phyloP scores from a whole-genome alignment of 2,797 vertebrate genomes.

The Florisuga fusca region DNA sequence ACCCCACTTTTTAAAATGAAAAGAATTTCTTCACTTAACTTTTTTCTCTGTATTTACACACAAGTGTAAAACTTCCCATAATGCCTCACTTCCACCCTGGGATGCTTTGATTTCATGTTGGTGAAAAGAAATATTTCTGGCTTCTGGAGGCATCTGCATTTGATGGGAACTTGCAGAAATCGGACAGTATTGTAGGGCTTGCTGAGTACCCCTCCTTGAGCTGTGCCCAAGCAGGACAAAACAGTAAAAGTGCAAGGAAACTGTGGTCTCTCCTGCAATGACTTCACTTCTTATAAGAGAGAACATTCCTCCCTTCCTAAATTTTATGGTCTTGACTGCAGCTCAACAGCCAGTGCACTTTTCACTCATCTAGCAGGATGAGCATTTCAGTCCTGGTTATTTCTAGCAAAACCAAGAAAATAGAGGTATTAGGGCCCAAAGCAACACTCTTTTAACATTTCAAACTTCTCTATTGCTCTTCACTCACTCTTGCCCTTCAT shows the following conservation, averaged over 20 bases:
- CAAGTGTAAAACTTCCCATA: neutral
- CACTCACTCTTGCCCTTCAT: neutral
- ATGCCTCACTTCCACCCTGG: neutral
- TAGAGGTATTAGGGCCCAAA: neutral
- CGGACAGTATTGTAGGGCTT: neutral
- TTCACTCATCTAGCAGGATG: neutral
- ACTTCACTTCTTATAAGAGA: neutral
- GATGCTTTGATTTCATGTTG: neutral
- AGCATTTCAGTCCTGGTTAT: neutral
- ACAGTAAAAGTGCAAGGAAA: neutral
- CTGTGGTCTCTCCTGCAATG: neutral
- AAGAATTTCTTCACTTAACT: too few species aligned
- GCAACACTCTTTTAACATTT: neutral
- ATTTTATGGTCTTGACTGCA: neutral
- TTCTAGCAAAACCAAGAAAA: conserved; percentile 14
- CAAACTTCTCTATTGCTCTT: neutral
- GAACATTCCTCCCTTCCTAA: neutral
- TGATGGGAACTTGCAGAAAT: neutral
- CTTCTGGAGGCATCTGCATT: neutral
- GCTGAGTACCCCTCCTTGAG: neutral
- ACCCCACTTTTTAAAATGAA: neutral
- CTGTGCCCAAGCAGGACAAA: neutral
- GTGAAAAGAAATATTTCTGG: neutral
- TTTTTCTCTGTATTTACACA: neutral
- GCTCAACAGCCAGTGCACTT: neutral